phyloP scores from a whole-genome alignment of 1,140 invertebrate species.

The Physella acuta region DNA sequence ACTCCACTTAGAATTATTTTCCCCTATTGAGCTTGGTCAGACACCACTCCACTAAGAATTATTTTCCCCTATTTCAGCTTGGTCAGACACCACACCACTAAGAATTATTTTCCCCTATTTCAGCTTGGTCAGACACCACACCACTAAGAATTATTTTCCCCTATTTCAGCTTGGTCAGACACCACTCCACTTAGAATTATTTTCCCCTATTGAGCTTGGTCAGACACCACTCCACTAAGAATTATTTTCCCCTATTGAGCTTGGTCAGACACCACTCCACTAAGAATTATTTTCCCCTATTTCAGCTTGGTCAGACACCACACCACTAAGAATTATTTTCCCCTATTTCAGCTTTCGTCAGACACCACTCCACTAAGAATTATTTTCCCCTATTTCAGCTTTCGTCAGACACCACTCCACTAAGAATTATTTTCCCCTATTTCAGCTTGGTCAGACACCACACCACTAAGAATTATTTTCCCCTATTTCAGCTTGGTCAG shows the following conservation, averaged over 20 bases:
- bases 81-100: conserved; percentile 18
- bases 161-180: conserved; percentile 15
- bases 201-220: too few relatives aligned
- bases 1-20: too few relatives aligned
- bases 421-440: not conserved
- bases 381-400: too few relatives aligned
- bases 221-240: too few relatives aligned
- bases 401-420: too few relatives aligned
- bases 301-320: conserved; percentile 17
- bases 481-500: conserved; percentile 13
- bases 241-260: too few relatives aligned
- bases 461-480: conserved; percentile 12
- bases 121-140: conserved; percentile 20
- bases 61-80: not conserved
- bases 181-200: conserved; percentile 15
- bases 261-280: too few relatives aligned
- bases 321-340: conserved; percentile 20
- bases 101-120: not conserved
- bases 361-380: too few relatives aligned
- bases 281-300: not conserved
- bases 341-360: too few relatives aligned
- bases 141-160: too few relatives aligned
- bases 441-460: conserved; percentile 17
- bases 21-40: too few relatives aligned
- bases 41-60: too few relatives aligned